Base-by-base conservation (phyloP, 2,797 vertebrate genomes). In the Rachycentron canadum region DNA sequence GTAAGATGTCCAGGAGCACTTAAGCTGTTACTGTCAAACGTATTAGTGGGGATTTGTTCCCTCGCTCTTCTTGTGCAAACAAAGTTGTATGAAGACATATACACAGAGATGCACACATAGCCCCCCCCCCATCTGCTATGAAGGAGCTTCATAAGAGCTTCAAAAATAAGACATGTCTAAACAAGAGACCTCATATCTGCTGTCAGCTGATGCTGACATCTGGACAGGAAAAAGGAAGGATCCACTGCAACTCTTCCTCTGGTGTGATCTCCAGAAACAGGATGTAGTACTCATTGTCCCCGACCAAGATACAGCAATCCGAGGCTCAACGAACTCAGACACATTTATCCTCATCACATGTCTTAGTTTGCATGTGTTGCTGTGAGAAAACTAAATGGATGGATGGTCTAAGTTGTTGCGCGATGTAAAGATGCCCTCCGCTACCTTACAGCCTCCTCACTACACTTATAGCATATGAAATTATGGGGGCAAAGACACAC, bases 201-300 rank as follows among this genome's bases (percentile, higher is more conserved):
- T 53, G 76, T 92, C 84, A 92, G 85, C 91, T 89, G 90, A 92
- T 78, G 78, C 84, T 69, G 88, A 91, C 93, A 94, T 94, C 93
- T 94, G 93, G 90, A 89, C 91, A 89, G 91, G 89, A 93, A 93
- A 86, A 83, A 83, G 92, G 88, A 92, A 92, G 89, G 49, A 82
- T 71, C 38, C 28, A 79, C 88, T 12, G 38, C 71, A 30, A 63
- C 71, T 88, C 78, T 90, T 89, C 84, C 84, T 81, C 81, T 57
- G 41, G 49, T 68, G 57, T 26, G 36, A 73, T 80, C 73, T 59
- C 57, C 78, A 85, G 86, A 82, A 86, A 91, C 79, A 86, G 81
- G 74, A 86, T 64, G 47, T 36, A 11, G 52, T 32, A 41, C 30
- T 50, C 19, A 10, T 61, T 45, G 57, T 53, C 36, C 34, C 66